Conservation (phyloP, 2,888 invertebrate genomes). For the Drosophila niveifrons region DNA sequence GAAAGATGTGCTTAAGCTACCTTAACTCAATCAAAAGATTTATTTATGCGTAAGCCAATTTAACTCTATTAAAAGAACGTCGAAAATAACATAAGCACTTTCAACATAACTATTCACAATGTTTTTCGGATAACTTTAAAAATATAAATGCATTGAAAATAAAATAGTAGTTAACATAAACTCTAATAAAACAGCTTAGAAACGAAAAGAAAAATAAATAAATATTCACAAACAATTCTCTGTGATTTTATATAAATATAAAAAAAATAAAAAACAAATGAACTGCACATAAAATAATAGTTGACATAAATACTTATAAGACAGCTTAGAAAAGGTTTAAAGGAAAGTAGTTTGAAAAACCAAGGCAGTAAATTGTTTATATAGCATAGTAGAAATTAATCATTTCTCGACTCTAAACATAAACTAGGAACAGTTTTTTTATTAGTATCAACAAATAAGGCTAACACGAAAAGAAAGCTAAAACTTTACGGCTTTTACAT, state of each 20-base stretch:
- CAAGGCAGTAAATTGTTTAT: background rate
- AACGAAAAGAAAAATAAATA: too few species aligned
- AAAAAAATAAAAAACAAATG: background rate
- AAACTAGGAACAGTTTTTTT: too few species aligned
- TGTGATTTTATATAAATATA: background rate
- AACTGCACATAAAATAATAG: background rate
- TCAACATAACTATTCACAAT: too few species aligned
- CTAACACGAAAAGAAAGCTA: background rate
- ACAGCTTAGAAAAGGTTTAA: background rate
- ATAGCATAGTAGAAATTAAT: background rate
- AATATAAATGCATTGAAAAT: too few species aligned
- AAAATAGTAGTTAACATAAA: too few species aligned
- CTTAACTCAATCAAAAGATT: background rate
- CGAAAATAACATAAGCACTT: too few species aligned
- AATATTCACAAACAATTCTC: too few species aligned
- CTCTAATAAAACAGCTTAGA: too few species aligned
- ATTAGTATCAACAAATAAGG: background rate
- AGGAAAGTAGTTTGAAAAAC: background rate
- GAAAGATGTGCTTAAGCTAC: too few species aligned
- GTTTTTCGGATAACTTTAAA: too few species aligned
- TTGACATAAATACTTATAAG: background rate
- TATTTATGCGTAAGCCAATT: background rate
- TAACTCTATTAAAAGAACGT: too few species aligned
- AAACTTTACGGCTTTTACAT: background rate
- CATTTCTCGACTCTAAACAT: background rate